Base-by-base conservation (phyloP, 2,888 invertebrate genomes). In the Acrobasis consociella region DNA sequence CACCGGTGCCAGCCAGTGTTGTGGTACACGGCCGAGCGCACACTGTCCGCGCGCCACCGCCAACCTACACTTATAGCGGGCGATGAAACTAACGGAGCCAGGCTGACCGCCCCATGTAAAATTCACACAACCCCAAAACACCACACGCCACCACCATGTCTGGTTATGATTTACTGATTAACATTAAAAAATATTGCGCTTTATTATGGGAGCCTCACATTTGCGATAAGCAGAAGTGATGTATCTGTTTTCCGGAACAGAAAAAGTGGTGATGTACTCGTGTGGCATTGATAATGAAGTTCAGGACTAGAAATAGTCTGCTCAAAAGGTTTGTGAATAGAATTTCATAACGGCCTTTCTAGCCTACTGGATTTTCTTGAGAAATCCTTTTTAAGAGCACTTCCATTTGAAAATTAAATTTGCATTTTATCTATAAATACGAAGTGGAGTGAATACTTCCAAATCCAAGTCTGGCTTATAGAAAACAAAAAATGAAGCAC, bases 1-100 rank as follows among this genome's bases (percentile, higher is more conserved):
- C 77, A 75, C 71, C 82, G 81, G 87, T 85, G 80, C 82, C 89
- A 86, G 87, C 82, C 88, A 76, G 88, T 85, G 83, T 81, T 81
- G 80, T 81, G 82, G 82, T 82, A 85, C 85, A 82, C 89, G 86
- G 86, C 86, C 86, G 87, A 81, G 81, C 86, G 89, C 82, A 81
- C 82, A 91, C 91, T 91, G 91, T 82, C 89, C 89, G 85, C 77
- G 78, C 82, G 81, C 75, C 79, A 74, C 75, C 74, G 74, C 69
- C 81, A 70, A 74, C 85, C 85, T 70, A 78, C 86, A 83, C 88
- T 87, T 89, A 89, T 89, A 90, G 80, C 81, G 75, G 71, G 69
- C 75, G 71, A 77, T 73, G 72, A 68, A 81, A 78, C 78, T 80
- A 81, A 81, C 83, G 80, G 78, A 77, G 76, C 71, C 74, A 69